Evolutionary conservation across 2,888 invertebrate species (phyloP).

Genomic region (Zele albiditarsus): DNA sequence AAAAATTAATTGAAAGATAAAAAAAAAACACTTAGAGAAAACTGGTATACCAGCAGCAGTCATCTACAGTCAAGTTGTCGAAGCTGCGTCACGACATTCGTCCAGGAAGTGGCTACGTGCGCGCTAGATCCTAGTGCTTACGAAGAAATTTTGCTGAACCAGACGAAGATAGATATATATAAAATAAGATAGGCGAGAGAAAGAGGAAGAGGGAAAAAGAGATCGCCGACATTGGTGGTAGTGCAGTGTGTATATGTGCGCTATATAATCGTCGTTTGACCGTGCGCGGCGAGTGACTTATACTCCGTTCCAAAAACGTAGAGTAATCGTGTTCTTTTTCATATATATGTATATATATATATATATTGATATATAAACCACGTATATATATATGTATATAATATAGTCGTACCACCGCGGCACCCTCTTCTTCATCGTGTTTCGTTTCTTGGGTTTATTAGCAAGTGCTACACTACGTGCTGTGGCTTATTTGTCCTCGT

Average conservation of each 20-base stretch:
- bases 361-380: background rate
- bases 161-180: background rate
- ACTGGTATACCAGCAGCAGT: slow-evolving; percentile 9
- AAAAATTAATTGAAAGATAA: background rate
- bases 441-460: slow-evolving; percentile 27
- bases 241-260: slow-evolving; percentile 15
- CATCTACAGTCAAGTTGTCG: slow-evolving; percentile 7
- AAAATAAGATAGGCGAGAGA: background rate
- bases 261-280: slow-evolving; percentile 44
- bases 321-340: slow-evolving; percentile 33
- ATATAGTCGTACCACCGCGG: slow-evolving; percentile 29
- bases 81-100: background rate
- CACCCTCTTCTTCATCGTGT: slow-evolving; percentile 21
- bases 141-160: slow-evolving; percentile 9
- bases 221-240: slow-evolving; percentile 27
- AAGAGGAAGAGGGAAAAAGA: slow-evolving; percentile 14
- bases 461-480: slow-evolving; percentile 24
- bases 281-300: slow-evolving; percentile 43
- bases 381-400: background rate
- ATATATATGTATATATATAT: slow-evolving; percentile 21
- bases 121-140: slow-evolving; percentile 25
- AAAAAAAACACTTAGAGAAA: background rate
- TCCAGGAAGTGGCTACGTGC: slow-evolving; percentile 16
- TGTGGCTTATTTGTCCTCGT: slow-evolving; percentile 14
- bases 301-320: slow-evolving; percentile 67